Evolutionary conservation across 2,113 vertebrate species (phyloP), one percentile per base, ranked within the genome.

Genomic region (Psilopogon haemacephalus): DNA sequence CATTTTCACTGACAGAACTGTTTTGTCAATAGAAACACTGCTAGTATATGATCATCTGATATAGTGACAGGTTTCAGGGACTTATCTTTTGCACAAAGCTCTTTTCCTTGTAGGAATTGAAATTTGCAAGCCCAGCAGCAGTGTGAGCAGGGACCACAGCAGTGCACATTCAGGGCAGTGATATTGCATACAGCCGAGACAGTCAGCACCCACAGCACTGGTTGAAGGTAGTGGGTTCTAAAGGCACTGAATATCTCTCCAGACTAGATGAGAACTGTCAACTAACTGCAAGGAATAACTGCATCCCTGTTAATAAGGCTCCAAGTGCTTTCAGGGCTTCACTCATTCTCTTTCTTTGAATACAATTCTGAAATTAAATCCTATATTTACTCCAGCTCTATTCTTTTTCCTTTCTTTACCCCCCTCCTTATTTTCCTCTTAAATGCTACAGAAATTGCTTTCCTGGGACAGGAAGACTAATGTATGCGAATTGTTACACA

Each of bases 401-500:
- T 26, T 68, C 40, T 60, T 67, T 27, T 59, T 82, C 42, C 30
- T 19, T 74, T 35, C 5, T 5, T 63, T 79, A 63, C 52, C 52
- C 37, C 6, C 0, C 32, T 52, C 64, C 63, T 88, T 83, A 71
- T 67, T 95, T 92, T 84, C 87, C 40, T 84, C 46, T 84, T 77
- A 94, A 73, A 95, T 82, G 68, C 44, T 74, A 70, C n/a, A 84
- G 74, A 90, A 94, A 95, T 89, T 86, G 65, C 81, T 88, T 95
- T 91, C 81, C 56, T 84, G 84, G 67, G 85, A 96, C 38, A 56
- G 26, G 65, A 90, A 92, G 94, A 92, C 48, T 94, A 92, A 95
- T 97, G 63, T 84, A 95, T 96, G 94, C 89, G 95, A 95, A 96
- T 96, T 93, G 92, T 92, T 93, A 84, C 65, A 92, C 54, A 86